Conservation (phyloP, 2,888 invertebrate genomes). For the Glyphotaelius pellucidus region DNA sequence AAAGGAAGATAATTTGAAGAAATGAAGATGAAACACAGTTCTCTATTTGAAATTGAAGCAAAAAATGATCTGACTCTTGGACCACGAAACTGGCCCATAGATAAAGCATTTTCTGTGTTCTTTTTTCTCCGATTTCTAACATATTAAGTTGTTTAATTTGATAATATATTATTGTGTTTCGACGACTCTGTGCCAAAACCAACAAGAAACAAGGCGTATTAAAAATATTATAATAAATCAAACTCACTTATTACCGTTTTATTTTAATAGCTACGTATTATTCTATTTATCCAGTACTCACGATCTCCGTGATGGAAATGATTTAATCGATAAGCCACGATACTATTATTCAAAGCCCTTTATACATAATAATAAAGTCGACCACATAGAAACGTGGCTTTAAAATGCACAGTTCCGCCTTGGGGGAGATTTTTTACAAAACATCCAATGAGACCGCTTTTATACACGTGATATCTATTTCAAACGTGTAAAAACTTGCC, state of each 20-base stretch:
- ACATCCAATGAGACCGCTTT: neutral
- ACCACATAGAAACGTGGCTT: neutral
- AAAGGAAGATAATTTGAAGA: too few relatives aligned
- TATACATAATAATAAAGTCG: neutral
- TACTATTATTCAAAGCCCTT: neutral
- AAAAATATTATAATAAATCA: neutral
- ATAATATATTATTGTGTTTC: neutral
- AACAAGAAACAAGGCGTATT: neutral
- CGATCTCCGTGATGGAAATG: neutral
- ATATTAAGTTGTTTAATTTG: too few relatives aligned
- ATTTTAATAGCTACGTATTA: neutral
- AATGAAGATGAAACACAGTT: too few relatives aligned
- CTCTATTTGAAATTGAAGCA: too few relatives aligned
- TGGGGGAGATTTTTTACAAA: neutral
- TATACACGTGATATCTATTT: neutral
- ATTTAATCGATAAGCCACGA: slow-evolving; percentile 2
- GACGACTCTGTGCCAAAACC: neutral
- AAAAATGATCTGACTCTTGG: too few relatives aligned
- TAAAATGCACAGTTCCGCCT: neutral
- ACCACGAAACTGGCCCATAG: too few relatives aligned
- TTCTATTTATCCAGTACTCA: neutral
- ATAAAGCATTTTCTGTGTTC: too few relatives aligned
- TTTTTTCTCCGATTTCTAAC: too few relatives aligned
- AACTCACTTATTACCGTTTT: neutral
- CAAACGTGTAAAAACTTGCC: neutral